phyloP scores from a whole-genome alignment of 2,113 vertebrate genomes.

The Willisornis vidua region DNA sequence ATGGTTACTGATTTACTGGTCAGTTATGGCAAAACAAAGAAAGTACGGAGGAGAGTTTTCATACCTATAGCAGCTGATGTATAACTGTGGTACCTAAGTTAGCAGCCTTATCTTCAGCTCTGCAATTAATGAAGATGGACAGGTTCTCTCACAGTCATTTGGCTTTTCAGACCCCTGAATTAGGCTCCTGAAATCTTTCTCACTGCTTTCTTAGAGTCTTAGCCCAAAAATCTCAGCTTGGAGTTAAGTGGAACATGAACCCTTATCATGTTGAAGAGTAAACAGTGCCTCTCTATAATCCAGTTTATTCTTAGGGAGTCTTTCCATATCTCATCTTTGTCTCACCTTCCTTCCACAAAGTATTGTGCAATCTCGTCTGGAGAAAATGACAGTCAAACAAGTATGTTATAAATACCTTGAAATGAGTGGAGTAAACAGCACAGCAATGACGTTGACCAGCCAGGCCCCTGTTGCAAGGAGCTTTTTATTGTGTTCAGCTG shows the following conservation, averaged over 20 bases:
- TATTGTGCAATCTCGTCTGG: neutral
- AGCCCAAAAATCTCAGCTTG: neutral
- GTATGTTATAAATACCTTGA: neutral
- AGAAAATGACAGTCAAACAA: neutral
- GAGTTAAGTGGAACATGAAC: neutral
- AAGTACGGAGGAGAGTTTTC: neutral
- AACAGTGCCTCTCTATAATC: neutral
- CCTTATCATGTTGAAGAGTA: neutral
- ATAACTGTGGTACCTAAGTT: neutral
- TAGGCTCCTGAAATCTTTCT: neutral
- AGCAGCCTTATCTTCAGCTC: neutral
- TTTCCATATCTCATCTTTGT: neutral
- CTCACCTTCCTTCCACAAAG: neutral
- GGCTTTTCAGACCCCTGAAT: neutral
- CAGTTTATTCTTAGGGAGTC: neutral
- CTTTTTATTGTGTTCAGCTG: conserved; percentile 45
- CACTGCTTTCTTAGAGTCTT: neutral
- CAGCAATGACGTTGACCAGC: neutral
- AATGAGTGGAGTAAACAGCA: neutral
- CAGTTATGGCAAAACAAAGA: neutral
- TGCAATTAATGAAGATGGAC: neutral
- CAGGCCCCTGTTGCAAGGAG: neutral
- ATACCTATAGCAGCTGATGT: neutral
- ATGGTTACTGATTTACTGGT: neutral
- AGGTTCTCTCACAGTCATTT: neutral